Conservation (phyloP, 2,113 vertebrate genomes). For the Rhabdomys dilectus region DNA sequence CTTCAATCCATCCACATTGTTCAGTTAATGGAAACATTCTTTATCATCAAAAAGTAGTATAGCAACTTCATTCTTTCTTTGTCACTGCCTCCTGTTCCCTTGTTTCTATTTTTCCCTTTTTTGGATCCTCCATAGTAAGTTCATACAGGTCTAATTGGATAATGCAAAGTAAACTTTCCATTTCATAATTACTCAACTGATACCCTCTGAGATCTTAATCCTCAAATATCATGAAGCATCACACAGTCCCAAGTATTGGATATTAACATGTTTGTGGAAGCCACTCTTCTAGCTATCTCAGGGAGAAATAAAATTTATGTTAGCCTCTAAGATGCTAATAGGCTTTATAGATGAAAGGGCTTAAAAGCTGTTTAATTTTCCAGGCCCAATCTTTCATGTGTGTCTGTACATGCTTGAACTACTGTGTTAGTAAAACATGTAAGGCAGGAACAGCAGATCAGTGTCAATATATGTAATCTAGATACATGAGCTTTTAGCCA, state of each 20-base stretch:
- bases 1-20: too few species aligned
- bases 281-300: background rate
- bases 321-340: background rate
- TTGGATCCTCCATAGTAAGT: background rate
- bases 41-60: background rate
- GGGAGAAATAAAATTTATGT: background rate
- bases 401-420: background rate
- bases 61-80: background rate
- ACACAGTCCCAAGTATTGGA: background rate
- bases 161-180: background rate
- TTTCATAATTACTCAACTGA: background rate
- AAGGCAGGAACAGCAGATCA: background rate
- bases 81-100: background rate
- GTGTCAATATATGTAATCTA: background rate
- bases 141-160: background rate
- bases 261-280: background rate
- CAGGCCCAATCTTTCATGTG: background rate
- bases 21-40: background rate
- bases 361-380: background rate
- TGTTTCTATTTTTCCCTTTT: constrained; percentile 25
- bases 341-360: background rate
- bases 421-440: background rate
- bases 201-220: constrained; percentile 4
- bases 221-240: background rate
- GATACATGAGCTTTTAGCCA: background rate